Evolutionary conservation across 2,888 invertebrate genomes (phyloP).

Genomic region (Pogonocherus hispidulus): DNA sequence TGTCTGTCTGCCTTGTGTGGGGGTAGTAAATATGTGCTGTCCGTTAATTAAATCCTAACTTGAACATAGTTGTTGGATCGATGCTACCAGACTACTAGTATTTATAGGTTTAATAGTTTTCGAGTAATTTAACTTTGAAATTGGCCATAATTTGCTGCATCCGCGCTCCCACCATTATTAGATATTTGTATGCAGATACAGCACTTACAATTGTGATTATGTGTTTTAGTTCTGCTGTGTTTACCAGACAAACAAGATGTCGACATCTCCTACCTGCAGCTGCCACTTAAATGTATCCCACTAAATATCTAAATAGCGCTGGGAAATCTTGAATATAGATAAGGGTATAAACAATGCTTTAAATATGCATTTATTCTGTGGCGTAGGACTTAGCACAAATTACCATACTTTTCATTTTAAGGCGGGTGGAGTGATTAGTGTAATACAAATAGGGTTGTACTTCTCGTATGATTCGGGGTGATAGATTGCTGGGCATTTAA

Average conservation of each 20-base stretch:
- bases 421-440: no score
- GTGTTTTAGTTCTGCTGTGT: conserved; percentile 11
- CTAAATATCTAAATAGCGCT: no score
- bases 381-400: no score
- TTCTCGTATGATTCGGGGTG: no score
- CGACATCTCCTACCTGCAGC: neutral
- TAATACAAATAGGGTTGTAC: no score
- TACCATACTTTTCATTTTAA: no score
- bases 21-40: conserved; percentile 17
- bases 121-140: conserved; percentile 59
- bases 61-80: conserved; percentile 36
- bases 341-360: no score
- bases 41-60: conserved; percentile 32
- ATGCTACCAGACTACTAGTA: conserved; percentile 36
- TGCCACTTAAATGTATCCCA: no score
- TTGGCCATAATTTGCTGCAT: conserved; percentile 56
- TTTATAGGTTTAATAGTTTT: conserved; percentile 55
- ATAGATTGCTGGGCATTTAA: no score
- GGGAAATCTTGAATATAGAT: conserved; percentile 2
- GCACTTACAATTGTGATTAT: conserved; percentile 59
- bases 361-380: no score
- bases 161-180: conserved; percentile 56
- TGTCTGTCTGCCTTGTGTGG: conserved; percentile 10
- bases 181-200: conserved; percentile 61
- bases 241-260: conserved; percentile 13